phyloP scores from a whole-genome alignment of 1,140 invertebrate genomes.

The Drosophila micromelanica region DNA sequence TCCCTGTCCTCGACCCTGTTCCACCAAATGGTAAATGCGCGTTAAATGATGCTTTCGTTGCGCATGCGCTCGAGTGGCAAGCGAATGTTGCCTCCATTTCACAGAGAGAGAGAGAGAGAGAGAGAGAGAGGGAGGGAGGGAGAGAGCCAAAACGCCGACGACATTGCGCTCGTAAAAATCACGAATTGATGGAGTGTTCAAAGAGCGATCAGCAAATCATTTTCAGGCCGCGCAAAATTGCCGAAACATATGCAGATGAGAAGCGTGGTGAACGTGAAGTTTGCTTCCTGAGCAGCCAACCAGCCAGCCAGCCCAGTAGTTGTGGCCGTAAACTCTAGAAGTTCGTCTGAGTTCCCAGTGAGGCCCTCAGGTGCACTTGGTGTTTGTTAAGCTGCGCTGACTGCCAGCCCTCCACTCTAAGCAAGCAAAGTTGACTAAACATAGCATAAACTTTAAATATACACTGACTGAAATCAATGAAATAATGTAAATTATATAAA shows the following conservation, averaged over 20 bases:
- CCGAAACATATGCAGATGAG: slow-evolving; percentile 80
- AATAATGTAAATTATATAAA: not conserved
- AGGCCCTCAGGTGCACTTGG: slow-evolving; percentile 56
- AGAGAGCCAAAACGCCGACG: slow-evolving; percentile 45
- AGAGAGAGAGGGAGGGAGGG: slow-evolving; percentile 16
- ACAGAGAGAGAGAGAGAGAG: slow-evolving; percentile 10
- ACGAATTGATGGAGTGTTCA: slow-evolving; percentile 84
- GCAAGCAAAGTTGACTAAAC: not conserved
- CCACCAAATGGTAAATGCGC: slow-evolving; percentile 70
- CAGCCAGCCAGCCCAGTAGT: slow-evolving; percentile 18
- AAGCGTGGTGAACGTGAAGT: slow-evolving; percentile 36
- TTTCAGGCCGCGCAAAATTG: slow-evolving; percentile 79
- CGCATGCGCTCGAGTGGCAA: slow-evolving; percentile 60
- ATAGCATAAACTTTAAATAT: not conserved
- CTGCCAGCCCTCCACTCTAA: slow-evolving; percentile 37
- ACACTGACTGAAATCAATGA: slow-evolving; percentile 8
- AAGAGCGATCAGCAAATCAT: slow-evolving; percentile 81
- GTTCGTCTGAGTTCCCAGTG: slow-evolving; percentile 43
- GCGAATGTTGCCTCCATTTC: slow-evolving; percentile 26
- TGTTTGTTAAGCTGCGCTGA: slow-evolving; percentile 56
- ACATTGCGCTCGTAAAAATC: slow-evolving; percentile 84
- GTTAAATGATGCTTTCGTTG: slow-evolving; percentile 83
- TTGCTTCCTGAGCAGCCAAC: slow-evolving; percentile 43
- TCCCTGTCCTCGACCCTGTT: slow-evolving; percentile 1
- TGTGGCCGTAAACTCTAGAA: slow-evolving; percentile 31